phyloP scores from a whole-genome alignment of 2,888 invertebrate genomes.

The Sinelater perroti region DNA sequence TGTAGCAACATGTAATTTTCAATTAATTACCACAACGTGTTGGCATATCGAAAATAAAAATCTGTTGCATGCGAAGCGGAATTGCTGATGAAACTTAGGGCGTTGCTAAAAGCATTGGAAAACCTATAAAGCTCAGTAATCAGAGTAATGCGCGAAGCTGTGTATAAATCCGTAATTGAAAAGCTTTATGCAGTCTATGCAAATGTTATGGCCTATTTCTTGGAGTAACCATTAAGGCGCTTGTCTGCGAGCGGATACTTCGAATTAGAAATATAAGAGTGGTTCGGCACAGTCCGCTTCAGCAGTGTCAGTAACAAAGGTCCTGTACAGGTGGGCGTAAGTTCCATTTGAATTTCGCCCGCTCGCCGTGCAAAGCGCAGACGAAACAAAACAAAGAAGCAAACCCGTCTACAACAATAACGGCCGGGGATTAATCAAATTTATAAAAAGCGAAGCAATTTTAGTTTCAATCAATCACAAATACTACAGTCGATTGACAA shows the following conservation, averaged over 20 bases:
- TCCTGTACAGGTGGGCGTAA: background rate
- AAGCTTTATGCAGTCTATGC: conserved; percentile 51
- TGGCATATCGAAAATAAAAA: too few relatives aligned
- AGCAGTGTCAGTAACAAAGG: background rate
- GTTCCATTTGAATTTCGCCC: too few relatives aligned
- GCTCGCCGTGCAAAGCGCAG: too few relatives aligned
- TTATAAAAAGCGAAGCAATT: conserved; percentile 55
- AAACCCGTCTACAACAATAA: conserved; percentile 12
- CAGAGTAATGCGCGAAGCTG: conserved; percentile 49
- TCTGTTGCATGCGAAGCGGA: too few relatives aligned
- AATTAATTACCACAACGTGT: too few relatives aligned
- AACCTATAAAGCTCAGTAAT: conserved; percentile 40
- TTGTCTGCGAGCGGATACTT: too few relatives aligned
- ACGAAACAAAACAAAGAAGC: conserved; percentile 4
- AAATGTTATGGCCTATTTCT: conserved; percentile 45
- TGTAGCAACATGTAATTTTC: too few relatives aligned
- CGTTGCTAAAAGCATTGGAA: conserved; percentile 13
- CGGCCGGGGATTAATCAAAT: conserved; percentile 41
- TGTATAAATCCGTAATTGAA: conserved; percentile 45
- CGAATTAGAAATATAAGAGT: too few relatives aligned
- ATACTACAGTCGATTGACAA: conserved; percentile 56
- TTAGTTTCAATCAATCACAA: conserved; percentile 59
- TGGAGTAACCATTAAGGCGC: conserved; percentile 9
- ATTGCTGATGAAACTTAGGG: conserved; percentile 1
- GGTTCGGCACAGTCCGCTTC: too few relatives aligned